phyloP scores from a whole-genome alignment of 1,140 invertebrate species.

The Lordiphosa mommai region DNA sequence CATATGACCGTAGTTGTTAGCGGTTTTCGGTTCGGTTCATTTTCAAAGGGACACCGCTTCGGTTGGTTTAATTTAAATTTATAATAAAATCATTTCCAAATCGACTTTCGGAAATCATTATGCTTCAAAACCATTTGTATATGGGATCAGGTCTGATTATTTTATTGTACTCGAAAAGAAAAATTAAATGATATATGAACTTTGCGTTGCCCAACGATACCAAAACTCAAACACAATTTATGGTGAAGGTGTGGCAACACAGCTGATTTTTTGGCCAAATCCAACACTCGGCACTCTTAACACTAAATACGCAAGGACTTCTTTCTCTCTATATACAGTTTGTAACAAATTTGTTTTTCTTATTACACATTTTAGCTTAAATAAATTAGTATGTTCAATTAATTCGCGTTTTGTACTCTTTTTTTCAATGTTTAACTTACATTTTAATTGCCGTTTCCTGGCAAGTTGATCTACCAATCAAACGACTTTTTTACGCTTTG shows the following conservation, averaged over 20 bases:
- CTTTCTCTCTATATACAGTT: slow-evolving; percentile 25
- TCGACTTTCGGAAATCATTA: too few relatives aligned
- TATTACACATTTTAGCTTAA: slow-evolving; percentile 17
- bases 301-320: slow-evolving; percentile 25
- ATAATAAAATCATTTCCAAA: too few relatives aligned
- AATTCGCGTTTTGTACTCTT: slow-evolving; percentile 71
- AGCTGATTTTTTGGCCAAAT: neutral
- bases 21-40: too few relatives aligned
- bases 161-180: neutral
- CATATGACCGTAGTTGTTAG: too few relatives aligned
- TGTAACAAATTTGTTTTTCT: slow-evolving; percentile 33
- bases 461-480: neutral
- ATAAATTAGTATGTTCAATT: slow-evolving; percentile 48
- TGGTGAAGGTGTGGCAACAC: neutral
- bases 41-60: too few relatives aligned
- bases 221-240: too few relatives aligned
- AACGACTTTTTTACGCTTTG: slow-evolving; percentile 1
- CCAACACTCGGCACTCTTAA: slow-evolving; percentile 4
- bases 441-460: slow-evolving; percentile 19
- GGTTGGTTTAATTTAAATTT: too few relatives aligned
- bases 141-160: neutral
- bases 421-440: slow-evolving; percentile 51
- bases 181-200: neutral
- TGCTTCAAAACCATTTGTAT: neutral
- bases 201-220: too few relatives aligned